Conservation (phyloP, 2,888 invertebrate genomes). For the Oithona nana region DNA sequence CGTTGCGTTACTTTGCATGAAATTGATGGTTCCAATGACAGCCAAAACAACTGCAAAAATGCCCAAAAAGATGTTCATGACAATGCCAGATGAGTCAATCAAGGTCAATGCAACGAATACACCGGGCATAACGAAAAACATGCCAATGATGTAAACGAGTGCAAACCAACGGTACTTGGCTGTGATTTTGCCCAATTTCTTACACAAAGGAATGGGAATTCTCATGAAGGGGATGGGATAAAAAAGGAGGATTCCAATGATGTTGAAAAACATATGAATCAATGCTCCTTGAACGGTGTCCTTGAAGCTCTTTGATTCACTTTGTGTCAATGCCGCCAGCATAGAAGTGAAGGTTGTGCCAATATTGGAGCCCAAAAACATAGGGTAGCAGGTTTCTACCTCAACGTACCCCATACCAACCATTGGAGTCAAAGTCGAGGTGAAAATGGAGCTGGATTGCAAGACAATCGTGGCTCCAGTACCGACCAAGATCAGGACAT, state of each 20-base stretch:
- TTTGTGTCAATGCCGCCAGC: conserved; percentile 32
- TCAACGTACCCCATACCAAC: conserved; percentile 36
- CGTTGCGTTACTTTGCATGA: conserved; percentile 25
- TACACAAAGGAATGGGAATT: conserved; percentile 33
- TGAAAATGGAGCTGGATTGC: conserved; percentile 38
- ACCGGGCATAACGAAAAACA: conserved; percentile 27
- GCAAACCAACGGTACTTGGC: conserved; percentile 36
- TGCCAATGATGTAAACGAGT: conserved; percentile 29
- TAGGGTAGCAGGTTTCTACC: conserved; percentile 35
- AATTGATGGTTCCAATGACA: conserved; percentile 25
- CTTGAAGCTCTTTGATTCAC: conserved; percentile 25
- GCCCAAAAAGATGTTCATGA: conserved; percentile 25
- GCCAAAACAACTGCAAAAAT: conserved; percentile 25
- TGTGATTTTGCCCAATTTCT: conserved; percentile 33
- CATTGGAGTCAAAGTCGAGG: conserved; percentile 37
- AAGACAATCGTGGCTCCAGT: conserved; percentile 36
- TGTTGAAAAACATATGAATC: conserved; percentile 38
- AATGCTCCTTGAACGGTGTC: conserved; percentile 31
- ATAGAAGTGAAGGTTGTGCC: conserved; percentile 38
- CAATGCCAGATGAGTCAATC: conserved; percentile 25
- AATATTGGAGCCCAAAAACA: conserved; percentile 37
- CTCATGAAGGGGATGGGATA: conserved; percentile 35
- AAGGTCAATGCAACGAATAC: conserved; percentile 27
- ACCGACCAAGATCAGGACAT: conserved; percentile 35
- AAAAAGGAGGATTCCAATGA: conserved; percentile 34